A percentile compares a stretch with the other conserved stretches of the same genome.
Evolutionary conservation across 2,113 vertebrate genomes (phyloP).

Genomic region (Hippocampus abdominalis): DNA sequence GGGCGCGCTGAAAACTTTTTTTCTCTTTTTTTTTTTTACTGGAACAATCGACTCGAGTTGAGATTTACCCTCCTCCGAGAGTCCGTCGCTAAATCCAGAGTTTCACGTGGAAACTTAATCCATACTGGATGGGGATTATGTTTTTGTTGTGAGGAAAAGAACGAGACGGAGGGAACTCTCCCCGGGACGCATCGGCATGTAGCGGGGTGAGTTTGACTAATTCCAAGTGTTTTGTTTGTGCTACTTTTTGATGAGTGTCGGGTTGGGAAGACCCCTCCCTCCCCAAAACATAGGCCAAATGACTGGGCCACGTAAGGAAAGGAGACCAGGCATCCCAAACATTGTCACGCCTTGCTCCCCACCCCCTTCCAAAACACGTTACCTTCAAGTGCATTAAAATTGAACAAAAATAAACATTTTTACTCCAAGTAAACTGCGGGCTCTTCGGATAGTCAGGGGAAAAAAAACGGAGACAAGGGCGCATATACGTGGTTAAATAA

Average conservation of each 20-base stretch:
- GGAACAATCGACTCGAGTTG: not conserved
- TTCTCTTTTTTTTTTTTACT: not conserved
- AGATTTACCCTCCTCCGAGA: slow-evolving; percentile 1
- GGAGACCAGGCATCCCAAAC: slow-evolving; percentile 44
- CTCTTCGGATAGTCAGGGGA: not conserved
- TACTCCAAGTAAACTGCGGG: not conserved
- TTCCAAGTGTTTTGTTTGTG: not conserved
- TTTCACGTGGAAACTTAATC: slow-evolving; percentile 5
- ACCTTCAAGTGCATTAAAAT: not conserved
- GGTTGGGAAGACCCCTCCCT: too few relatives aligned
- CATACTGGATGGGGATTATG: slow-evolving; percentile 37
- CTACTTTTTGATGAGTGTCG: not conserved
- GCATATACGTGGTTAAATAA: not conserved
- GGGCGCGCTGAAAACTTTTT: slow-evolving; percentile 3
- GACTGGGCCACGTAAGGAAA: slow-evolving; percentile 46
- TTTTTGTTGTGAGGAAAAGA: slow-evolving; percentile 3
- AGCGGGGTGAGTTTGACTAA: slow-evolving; percentile 45
- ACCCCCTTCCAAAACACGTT: slow-evolving; percentile 3
- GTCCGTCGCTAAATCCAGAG: not conserved
- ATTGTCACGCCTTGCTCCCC: slow-evolving; percentile 22
- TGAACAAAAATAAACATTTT: not conserved
- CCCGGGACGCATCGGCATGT: slow-evolving; percentile 44
- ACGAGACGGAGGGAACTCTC: not conserved
- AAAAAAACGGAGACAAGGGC: not conserved
- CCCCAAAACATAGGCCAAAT: slow-evolving; percentile 33